phyloP scores from a whole-genome alignment of 2,888 invertebrate genomes.

The Agrochola lychnidis region DNA sequence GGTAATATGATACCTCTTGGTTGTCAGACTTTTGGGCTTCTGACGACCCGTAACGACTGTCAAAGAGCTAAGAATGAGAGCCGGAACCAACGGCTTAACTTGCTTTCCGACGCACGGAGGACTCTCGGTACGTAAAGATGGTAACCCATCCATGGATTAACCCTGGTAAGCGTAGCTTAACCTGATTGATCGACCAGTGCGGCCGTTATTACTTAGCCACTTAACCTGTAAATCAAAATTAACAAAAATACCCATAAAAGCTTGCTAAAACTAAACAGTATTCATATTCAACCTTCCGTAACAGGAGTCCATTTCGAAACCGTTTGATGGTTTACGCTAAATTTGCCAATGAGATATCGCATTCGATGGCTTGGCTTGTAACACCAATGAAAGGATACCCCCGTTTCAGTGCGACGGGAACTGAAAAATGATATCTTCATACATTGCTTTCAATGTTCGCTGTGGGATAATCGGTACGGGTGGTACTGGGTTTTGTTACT shows the following conservation, averaged over 20 bases:
- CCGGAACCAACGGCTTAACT: too few species aligned
- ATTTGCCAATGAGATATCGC: conserved; percentile 86
- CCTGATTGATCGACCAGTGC: too few species aligned
- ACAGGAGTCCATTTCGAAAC: conserved; percentile 46
- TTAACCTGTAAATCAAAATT: too few species aligned
- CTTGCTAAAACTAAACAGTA: conserved; percentile 7
- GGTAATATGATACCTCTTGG: too few species aligned
- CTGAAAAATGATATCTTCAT: conserved; percentile 74
- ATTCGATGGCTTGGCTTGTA: conserved; percentile 85
- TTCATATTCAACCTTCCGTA: conserved; percentile 36
- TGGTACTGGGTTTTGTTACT: conserved; percentile 10
- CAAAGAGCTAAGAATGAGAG: too few species aligned
- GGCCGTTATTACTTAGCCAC: too few species aligned
- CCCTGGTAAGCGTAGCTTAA: too few species aligned
- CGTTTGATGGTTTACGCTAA: conserved; percentile 84
- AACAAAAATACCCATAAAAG: not conserved
- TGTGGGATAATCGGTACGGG: conserved; percentile 17
- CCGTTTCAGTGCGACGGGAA: conserved; percentile 67
- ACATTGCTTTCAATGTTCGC: conserved; percentile 51
- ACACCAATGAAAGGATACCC: conserved; percentile 80
- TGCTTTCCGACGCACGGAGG: too few species aligned
- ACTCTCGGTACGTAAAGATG: too few species aligned
- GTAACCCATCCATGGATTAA: too few species aligned
- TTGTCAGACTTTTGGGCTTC: too few species aligned
- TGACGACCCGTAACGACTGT: too few species aligned